Conservation (phyloP, 1,140 invertebrate genomes). For the Cepaea nemoralis region DNA sequence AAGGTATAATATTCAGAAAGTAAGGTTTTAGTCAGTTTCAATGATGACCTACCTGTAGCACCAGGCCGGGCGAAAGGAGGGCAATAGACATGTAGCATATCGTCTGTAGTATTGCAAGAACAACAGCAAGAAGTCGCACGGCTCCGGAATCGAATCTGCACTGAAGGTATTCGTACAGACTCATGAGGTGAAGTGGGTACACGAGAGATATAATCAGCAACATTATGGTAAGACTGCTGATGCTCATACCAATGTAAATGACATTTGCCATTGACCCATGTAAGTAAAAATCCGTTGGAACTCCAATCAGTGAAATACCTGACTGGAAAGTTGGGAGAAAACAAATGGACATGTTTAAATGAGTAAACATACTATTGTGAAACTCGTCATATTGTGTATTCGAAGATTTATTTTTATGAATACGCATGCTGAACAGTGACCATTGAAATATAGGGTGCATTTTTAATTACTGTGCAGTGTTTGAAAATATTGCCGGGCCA, state of each 20-base stretch:
- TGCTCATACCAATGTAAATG: conserved; percentile 34
- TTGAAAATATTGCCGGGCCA: too few species aligned
- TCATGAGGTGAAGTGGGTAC: conserved; percentile 61
- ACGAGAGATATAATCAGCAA: conserved; percentile 61
- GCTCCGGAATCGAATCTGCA: conserved; percentile 45
- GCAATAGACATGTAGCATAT: conserved; percentile 89
- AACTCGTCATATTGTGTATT: too few species aligned
- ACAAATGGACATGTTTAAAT: too few species aligned
- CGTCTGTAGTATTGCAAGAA: conserved; percentile 61
- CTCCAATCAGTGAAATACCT: conserved; percentile 87
- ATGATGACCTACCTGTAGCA: conserved; percentile 88
- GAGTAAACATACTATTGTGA: too few species aligned
- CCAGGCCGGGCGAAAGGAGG: conserved; percentile 90
- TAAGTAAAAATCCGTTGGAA: conserved; percentile 84
- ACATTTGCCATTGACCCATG: conserved; percentile 47
- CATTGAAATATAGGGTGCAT: too few species aligned
- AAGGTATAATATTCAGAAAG: too few species aligned
- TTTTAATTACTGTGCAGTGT: too few species aligned
- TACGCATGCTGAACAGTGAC: too few species aligned
- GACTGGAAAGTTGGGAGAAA: too few species aligned
- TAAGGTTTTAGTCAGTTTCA: too few species aligned
- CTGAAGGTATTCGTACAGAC: conserved; percentile 81
- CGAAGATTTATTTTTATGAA: too few species aligned
- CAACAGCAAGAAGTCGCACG: background rate
- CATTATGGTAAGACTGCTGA: conserved; percentile 53